A percentile compares a stretch with the other conserved stretches of the same genome.
Conservation (phyloP, 1,140 invertebrate genomes). For the Scylla paramamosain region DNA sequence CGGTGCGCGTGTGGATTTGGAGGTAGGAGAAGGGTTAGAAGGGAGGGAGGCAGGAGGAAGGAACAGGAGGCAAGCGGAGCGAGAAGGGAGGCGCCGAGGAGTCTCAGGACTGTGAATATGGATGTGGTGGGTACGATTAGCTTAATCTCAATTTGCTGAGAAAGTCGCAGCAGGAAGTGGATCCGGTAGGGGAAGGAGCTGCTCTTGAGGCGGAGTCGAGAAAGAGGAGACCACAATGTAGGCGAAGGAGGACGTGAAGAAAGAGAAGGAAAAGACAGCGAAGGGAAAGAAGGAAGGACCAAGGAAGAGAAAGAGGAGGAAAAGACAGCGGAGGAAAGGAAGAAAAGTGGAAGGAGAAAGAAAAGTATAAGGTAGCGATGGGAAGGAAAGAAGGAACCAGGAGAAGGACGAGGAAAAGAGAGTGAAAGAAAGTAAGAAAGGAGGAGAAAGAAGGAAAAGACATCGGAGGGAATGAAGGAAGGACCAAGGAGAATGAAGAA, state of each 20-base stretch:
- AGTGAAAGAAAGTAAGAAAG: not conserved
- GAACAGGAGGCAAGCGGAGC: not conserved
- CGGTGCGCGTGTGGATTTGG: constrained; percentile 1
- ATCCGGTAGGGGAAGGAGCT: not conserved
- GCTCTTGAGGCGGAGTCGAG: not conserved
- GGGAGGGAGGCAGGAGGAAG: not conserved
- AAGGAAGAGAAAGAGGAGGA: not conserved
- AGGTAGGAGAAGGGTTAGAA: too few relatives aligned
- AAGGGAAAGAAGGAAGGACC: too few relatives aligned
- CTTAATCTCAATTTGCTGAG: constrained; percentile 23
- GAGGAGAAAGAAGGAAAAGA: not conserved
- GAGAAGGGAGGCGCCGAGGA: not conserved
- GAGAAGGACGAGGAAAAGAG: not conserved
- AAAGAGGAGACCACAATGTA: not conserved
- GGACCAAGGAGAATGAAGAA: not conserved
- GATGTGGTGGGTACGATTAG: constrained; percentile 20
- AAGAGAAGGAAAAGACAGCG: not conserved
- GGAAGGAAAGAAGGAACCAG: not conserved
- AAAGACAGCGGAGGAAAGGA: too few relatives aligned
- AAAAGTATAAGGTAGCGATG: too few relatives aligned
- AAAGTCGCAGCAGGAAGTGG: constrained; percentile 9
- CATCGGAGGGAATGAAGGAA: not conserved
- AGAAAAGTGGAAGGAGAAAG: not conserved
- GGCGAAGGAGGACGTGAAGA: not conserved
- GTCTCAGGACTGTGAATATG: constrained; percentile 2